Evolutionary conservation across 2,797 vertebrate genomes (phyloP), one percentile per base, ranked within the genome.

Genomic region (Protosalanx chinensis): DNA sequence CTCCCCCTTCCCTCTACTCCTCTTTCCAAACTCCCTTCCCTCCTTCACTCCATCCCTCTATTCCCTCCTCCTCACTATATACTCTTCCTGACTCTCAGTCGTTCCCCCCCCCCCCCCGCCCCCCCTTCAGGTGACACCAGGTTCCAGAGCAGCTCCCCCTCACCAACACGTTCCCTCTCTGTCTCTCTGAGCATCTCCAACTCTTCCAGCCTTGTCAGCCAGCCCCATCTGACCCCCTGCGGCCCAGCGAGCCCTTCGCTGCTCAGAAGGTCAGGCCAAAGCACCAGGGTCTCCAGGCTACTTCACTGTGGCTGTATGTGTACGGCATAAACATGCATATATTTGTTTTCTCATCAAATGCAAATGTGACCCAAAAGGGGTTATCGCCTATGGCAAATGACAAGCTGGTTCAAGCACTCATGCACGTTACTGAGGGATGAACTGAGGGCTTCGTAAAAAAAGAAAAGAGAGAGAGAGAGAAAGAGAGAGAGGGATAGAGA

Each of bases 301-400:
- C 12, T 29, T 6, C 8, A 65, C 37, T 46, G 35, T 23, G 27
- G 51, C 64, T 46, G 64, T 23, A n/a, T 23, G 35, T 65, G 37
- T 46, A 41, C 64, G 23, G 37, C 64, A 65, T 20, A 46, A 65
- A 65, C 64, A 65, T 46, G 64, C 35, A 46, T 49, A 65, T 65
- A 46, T 49, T 65, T 64, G 63, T 64, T 37, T 56, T 64, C 35
- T 41, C 63, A 27, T 64, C 37, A 69, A 72, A 63, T 20, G 59
- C 60, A 67, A 18, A 64, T n/a, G 64, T 58, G 23, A 67, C 62
- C 27, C 51, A 35, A 65, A 23, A 46, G 35, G 27, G 57, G 68
- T 75, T 69, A 57, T 64, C 23, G 61, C 30, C 68, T 56, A 63
- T 62, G 65, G 68, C 41, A 62, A 57, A 64, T 75, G 68, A 75